phyloP scores from a whole-genome alignment of 2,113 vertebrate genomes.

The Nanorana parkeri region DNA sequence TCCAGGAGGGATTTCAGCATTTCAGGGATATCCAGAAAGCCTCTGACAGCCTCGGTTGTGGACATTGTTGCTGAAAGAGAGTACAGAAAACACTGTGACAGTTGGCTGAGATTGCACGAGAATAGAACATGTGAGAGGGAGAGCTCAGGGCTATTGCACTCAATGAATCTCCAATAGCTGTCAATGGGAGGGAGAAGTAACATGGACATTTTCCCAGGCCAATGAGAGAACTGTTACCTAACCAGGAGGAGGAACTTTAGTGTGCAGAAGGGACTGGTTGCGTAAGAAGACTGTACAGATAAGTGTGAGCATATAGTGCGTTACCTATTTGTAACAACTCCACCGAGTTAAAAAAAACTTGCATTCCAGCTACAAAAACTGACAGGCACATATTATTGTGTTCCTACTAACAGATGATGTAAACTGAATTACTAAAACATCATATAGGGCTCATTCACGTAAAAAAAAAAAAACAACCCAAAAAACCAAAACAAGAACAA shows the following conservation, averaged over 20 bases:
- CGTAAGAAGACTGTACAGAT: slow-evolving; percentile 26
- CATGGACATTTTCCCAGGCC: slow-evolving; percentile 69
- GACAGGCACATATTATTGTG: too few species aligned
- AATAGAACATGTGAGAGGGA: slow-evolving; percentile 62
- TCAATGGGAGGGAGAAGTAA: background rate
- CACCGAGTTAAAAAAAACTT: too few species aligned
- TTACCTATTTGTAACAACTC: too few species aligned
- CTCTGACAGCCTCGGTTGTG: slow-evolving; percentile 67
- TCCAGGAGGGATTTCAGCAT: slow-evolving; percentile 86
- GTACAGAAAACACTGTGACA: background rate
- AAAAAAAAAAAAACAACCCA: too few species aligned
- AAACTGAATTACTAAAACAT: too few species aligned
- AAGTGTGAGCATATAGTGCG: too few species aligned
- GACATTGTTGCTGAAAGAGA: slow-evolving; percentile 66
- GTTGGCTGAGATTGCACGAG: slow-evolving; percentile 42
- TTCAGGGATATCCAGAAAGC: slow-evolving; percentile 81
- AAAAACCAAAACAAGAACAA: too few species aligned
- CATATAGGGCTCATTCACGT: too few species aligned
- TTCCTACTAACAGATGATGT: too few species aligned
- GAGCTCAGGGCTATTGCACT: slow-evolving; percentile 61
- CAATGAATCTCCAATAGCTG: slow-evolving; percentile 62
- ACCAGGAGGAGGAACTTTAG: slow-evolving; percentile 68
- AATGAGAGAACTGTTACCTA: slow-evolving; percentile 78
- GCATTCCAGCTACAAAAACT: too few species aligned
- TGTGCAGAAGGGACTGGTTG: slow-evolving; percentile 46